A percentile compares a stretch with the other conserved stretches of the same genome.
Conservation (phyloP, 1,140 invertebrate species). For the Apis florea region DNA sequence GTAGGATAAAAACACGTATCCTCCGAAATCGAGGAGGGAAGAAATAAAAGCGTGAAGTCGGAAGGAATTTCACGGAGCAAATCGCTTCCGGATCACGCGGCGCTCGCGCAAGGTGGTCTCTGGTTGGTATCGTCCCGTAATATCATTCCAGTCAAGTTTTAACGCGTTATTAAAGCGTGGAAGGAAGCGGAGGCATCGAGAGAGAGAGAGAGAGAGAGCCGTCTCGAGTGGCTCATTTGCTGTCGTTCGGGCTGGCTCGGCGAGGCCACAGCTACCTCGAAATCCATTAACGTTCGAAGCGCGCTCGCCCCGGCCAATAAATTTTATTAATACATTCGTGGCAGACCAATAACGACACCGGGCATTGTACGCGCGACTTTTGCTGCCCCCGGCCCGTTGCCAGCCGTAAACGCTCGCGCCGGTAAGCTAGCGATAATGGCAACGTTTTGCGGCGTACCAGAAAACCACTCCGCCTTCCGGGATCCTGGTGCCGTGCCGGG, state of each 20-base stretch:
- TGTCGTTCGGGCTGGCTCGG: conserved; percentile 60
- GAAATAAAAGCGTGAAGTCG: no score
- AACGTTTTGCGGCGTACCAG: conserved; percentile 62
- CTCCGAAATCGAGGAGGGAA: fast-evolving
- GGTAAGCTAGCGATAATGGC: conserved; percentile 62
- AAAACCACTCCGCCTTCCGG: conserved; percentile 64
- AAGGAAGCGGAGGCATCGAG: conserved; percentile 61
- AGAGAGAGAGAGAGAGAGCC: conserved; percentile 13
- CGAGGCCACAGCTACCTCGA: conserved; percentile 70
- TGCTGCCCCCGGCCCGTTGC: neutral
- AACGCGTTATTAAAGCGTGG: conserved; percentile 70
- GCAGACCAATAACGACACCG: conserved; percentile 70
- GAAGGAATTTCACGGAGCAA: neutral
- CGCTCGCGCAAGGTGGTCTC: conserved; percentile 48
- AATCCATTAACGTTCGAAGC: conserved; percentile 76
- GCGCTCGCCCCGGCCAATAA: conserved; percentile 73
- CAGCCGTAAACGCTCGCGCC: conserved; percentile 48
- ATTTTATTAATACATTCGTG: conserved; percentile 78
- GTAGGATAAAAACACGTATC: no score
- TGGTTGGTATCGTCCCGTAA: conserved; percentile 45
- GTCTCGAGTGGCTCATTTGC: conserved; percentile 64
- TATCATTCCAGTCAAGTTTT: conserved; percentile 65
- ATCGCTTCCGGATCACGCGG: conserved; percentile 15
- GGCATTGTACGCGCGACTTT: conserved; percentile 62
- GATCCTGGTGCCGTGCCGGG: conserved; percentile 49